Conservation (phyloP, 2,888 invertebrate genomes). For the Ernsta delagoae region DNA sequence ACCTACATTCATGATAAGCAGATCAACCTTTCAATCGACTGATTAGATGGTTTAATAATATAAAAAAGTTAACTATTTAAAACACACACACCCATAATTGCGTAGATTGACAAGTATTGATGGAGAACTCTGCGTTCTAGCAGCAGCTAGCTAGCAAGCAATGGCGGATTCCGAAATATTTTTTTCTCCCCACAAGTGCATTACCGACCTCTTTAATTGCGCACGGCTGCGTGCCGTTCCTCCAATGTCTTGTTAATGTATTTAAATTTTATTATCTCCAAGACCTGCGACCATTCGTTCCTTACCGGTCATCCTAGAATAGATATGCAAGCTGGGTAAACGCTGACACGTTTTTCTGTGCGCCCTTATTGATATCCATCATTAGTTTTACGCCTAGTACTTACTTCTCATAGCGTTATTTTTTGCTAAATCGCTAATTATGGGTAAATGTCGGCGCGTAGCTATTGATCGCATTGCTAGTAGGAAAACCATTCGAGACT, state of each 20-base stretch:
- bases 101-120: background rate
- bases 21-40: background rate
- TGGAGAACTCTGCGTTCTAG: background rate
- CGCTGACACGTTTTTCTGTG: slow-evolving; percentile 44
- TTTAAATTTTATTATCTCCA: slow-evolving; percentile 20
- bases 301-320: slow-evolving; percentile 12
- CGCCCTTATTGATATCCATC: slow-evolving; percentile 55
- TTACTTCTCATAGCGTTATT: slow-evolving; percentile 45
- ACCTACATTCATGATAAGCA: background rate
- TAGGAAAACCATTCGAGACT: slow-evolving; percentile 44
- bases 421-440: slow-evolving; percentile 49
- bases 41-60: background rate
- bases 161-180: slow-evolving; percentile 6
- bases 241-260: slow-evolving; percentile 19
- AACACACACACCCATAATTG: background rate
- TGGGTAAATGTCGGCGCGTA: slow-evolving; percentile 54
- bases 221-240: slow-evolving; percentile 1
- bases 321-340: slow-evolving; percentile 37
- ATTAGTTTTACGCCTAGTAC: slow-evolving; percentile 56
- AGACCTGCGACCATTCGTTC: slow-evolving; percentile 8
- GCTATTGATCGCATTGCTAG: slow-evolving; percentile 49
- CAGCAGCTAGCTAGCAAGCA: too few species aligned
- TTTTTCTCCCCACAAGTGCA: slow-evolving; percentile 6
- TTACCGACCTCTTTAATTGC: slow-evolving; percentile 2
- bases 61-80: background rate